Base-by-base conservation (phyloP, 2,888 invertebrate species). In the Lasioglossum morio region DNA sequence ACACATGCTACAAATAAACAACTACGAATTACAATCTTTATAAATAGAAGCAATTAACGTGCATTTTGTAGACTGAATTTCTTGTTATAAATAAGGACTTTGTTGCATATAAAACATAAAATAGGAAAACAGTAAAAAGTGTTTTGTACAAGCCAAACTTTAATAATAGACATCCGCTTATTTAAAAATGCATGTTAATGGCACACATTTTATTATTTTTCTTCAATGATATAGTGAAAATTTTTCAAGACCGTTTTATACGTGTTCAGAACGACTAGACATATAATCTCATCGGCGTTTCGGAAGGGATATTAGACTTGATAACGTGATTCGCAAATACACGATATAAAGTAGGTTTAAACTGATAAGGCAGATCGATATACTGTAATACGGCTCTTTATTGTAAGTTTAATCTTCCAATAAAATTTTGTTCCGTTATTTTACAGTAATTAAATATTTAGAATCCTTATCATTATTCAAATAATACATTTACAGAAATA, bases 121-220 rank as follows among this genome's bases (percentile, higher is more conserved):
- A 12, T 23, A 75, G 40, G 46, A 57, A 0, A 37, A 75, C 57
- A 53, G 43, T 69, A 19, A 73, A 60, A 60, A 74, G n/a, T 43
- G 30, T 43, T 84, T 72, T 30, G 40, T 60, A 57, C 27, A 30
- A 72, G 43, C 7, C 66, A 79, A 79, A n/a, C 30, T 76, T 72
- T 14, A 46, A 63, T 79, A 37, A 66, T 16, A 84, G 30, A 48
- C 10, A 23, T 23, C 48, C 8, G 48, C 69, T 70, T 66, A 72
- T 57, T 69, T 27, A 74, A 48, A 84, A 80, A 74, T 80, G 77
- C 57, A 75, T 70, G 37, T 77, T 43, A 77, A 77, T 77, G 74
- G 73, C 37, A 76, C 73, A 57, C 27, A 43, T 69, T 46, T 46
- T 16, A 60, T 72, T 83, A 77, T 53, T 48, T 53, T 34, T 57